Evolutionary conservation across 2,113 vertebrate species (phyloP), one percentile per base, ranked within the genome.

Genomic region (Heterotis niloticus): DNA sequence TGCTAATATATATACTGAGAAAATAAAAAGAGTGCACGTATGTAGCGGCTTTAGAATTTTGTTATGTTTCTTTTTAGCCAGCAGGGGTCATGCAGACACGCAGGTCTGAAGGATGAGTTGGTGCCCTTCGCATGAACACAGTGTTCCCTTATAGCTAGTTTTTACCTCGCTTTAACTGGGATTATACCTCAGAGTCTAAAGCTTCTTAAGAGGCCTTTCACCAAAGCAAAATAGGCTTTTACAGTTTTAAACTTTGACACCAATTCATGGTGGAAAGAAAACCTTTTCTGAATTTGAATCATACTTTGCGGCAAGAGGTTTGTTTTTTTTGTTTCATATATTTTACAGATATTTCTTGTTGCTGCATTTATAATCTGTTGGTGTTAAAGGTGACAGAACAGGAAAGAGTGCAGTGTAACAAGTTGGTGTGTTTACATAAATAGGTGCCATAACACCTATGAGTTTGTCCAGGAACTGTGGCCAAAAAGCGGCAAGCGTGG

Each of bases 31-130:
- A 44, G 28, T 11, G 34, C 10, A 70, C 28, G 51, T 12, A 70
- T 52, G 20, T 5, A 3, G 24, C 16, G 17, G 17, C 13, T 16
- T 54, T 59, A 14, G 13, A 13, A 17, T 74, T 57, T 54, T 28
- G 54, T 59, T 23, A 74, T 26, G 51, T 83, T 51, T 79, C 5
- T 51, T 18, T 34, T n/a, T 44, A 71, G 23, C 60, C 90, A 89
- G 85, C 86, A 89, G 90, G 87, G 78, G 85, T 16, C 80, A 86
- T 85, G 87, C 51, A 81, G 88, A 87, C 83, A 86, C 85, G 75
- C 84, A 82, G 64, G 79, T 60, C 56, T 28, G 24, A 60, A 29
- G 24, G 20, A 59, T 29, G 5, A 51, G 34, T 18, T 5, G 12
- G 0, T 44, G 68, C 16, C 0, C 29, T 34, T 44, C 18, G 24